phyloP scores from a whole-genome alignment of 2,113 vertebrate species.

The Catharus bicknelli region DNA sequence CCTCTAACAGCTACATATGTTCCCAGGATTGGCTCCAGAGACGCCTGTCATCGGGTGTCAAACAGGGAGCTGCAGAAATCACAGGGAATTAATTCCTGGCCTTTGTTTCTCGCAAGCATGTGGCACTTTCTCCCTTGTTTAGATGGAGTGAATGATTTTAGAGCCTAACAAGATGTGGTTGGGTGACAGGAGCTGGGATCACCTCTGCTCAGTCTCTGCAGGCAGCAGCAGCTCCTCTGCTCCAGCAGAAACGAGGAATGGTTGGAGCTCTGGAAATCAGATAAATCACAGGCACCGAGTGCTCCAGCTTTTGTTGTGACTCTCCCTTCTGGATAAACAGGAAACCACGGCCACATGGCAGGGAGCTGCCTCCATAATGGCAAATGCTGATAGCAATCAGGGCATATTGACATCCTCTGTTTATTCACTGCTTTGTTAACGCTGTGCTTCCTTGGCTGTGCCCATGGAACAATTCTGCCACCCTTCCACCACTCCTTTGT shows the following conservation, averaged over 20 bases:
- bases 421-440: background rate
- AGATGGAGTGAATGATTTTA: background rate
- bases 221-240: background rate
- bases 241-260: background rate
- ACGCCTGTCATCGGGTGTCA: background rate
- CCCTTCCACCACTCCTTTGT: background rate
- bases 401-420: constrained; percentile 14
- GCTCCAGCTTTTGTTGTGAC: background rate
- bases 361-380: background rate
- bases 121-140: background rate
- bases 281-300: background rate
- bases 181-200: background rate
- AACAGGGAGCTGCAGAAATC: background rate
- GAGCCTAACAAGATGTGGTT: background rate
- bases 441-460: background rate
- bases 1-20: background rate
- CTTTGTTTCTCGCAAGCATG: background rate
- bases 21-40: constrained; percentile 11
- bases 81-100: background rate
- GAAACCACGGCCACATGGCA: background rate
- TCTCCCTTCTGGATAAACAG: constrained; percentile 16
- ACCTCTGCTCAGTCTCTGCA: background rate
- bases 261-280: background rate
- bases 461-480: background rate
- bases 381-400: background rate